Conservation (phyloP, 2,888 invertebrate genomes). For the Spisula subtruncata region DNA sequence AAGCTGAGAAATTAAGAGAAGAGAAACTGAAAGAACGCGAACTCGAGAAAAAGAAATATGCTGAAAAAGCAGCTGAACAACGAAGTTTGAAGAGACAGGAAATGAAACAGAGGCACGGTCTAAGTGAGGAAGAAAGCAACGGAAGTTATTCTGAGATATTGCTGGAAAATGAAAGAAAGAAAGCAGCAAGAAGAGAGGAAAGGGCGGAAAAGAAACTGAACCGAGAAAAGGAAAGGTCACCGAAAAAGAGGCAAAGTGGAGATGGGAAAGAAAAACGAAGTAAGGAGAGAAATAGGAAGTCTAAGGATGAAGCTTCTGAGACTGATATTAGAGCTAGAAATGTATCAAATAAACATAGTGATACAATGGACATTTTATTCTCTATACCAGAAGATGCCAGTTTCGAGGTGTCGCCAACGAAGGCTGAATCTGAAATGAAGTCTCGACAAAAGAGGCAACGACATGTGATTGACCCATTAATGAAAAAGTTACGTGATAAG, state of each 20-base stretch:
- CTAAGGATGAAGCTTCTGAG: conserved; percentile 55
- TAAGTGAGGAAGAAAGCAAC: conserved; percentile 80
- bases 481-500: conserved; percentile 83
- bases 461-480: conserved; percentile 83
- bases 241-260: conserved; percentile 16
- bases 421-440: conserved; percentile 63
- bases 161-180: conserved; percentile 73
- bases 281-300: conserved; percentile 28
- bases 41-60: conserved; percentile 45
- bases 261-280: conserved; percentile 17
- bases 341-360: conserved; percentile 56
- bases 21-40: conserved; percentile 54
- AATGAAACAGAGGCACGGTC: conserved; percentile 59
- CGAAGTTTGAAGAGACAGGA: conserved; percentile 62
- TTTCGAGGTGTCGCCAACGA: conserved; percentile 74
- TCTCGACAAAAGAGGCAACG: conserved; percentile 67
- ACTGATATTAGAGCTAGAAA: conserved; percentile 60
- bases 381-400: conserved; percentile 86
- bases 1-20: conserved; percentile 63
- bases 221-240: conserved; percentile 56
- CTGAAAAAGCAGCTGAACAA: conserved; percentile 59
- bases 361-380: conserved; percentile 80
- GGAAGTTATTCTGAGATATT: conserved; percentile 79
- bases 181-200: conserved; percentile 53
- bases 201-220: conserved; percentile 59